Evolutionary conservation across 2,113 vertebrate species (phyloP), one percentile per base, ranked within the genome.

Genomic region (Petrocephalus microphthalmus): DNA sequence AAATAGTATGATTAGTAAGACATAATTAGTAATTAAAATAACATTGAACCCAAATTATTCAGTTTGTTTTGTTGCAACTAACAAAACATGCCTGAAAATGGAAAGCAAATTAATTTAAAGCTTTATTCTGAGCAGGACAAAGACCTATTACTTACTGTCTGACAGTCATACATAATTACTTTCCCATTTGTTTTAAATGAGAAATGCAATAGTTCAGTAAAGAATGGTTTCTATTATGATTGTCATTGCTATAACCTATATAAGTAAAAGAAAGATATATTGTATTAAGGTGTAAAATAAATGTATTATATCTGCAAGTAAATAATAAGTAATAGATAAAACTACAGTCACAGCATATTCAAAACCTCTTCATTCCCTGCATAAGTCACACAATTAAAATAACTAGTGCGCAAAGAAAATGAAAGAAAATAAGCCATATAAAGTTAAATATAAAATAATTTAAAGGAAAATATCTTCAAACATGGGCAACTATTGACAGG

Each of bases 391-490:
- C n/a, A 85, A 85, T 29, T 53, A 52, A 54, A 85, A 85, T 53
- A 29, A 47, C n/a, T 53, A 33, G 15, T 85, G 47, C 11, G 20
- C 11, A 85, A 85, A 85, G 51, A 49, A 84, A 84, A 85, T 83
- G 45, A 85, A 85, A 29, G 51, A 85, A 29, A 53, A 33, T 20
- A 25, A 52, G 3, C n/a, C n/a, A 54, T 33, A 53, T 53, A 29
- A 29, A 53, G n/a, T 53, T 54, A 54, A 54, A 54, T 85, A 22
- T 54, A 53, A 45, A 45, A 83, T 83, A 49, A 45, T 49, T 37
- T 78, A 42, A 78, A 78, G 71, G 71, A 78, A 78, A 78, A 78
- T 78, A 78, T 78, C 71, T 78, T 78, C 29, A 78, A 78, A 37
- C 60, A 67, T 67, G 29, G 60, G n/a, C 7, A 22, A 17, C 71